Base-by-base conservation (phyloP, 2,113 vertebrate species). In the Hippolais icterina region DNA sequence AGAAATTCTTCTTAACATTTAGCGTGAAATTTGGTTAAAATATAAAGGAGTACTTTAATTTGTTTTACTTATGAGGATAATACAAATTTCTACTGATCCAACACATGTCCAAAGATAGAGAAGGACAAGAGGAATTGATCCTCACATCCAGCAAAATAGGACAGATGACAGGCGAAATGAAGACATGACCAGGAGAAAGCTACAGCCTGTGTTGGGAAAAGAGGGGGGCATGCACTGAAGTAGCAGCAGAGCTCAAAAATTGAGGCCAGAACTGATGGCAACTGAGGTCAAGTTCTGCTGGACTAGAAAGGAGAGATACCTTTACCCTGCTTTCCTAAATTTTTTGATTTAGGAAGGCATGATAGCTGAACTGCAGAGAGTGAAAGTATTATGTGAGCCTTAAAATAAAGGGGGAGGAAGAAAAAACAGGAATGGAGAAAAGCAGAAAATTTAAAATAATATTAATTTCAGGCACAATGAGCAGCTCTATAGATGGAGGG, bases 171-270 rank as follows among this genome's bases (percentile, higher is more conserved):
- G 39, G 15, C 18, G 31, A n/a, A 80, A 8, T 14, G 22, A 83
- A 72, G 24, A 57, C 18, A 70, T 21, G 14, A 64, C 35, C 12
- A 59, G 56, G n/a, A 66, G 12, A 57, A 84, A 83, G 13, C 39
- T 59, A 22, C 13, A 44, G n/a, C 11, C 54, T 1, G 0, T 65
- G 61, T 6, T 14, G 7, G 19, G 21, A 54, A 56, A n/a, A 69
- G 39, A 66, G 9, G 3, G 57, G 29, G 2, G 1, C 23, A 41
- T 13, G 18, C 4, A 5, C 29, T 42, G 28, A 69, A 42, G 35
- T 8, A 16, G 13, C 28, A 66, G 10, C 5, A 3, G 4, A 3
- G 33, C 53, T 83, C 47, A 89, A 75, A 78, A 44, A 20, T 5
- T n/a, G 15, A 39, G 15, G 21, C 31, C 44, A 27, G 39, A 91